A percentile compares a stretch with the other conserved stretches of the same genome.
Conservation (phyloP, 2,113 vertebrate genomes). For the Myotis davidii region DNA sequence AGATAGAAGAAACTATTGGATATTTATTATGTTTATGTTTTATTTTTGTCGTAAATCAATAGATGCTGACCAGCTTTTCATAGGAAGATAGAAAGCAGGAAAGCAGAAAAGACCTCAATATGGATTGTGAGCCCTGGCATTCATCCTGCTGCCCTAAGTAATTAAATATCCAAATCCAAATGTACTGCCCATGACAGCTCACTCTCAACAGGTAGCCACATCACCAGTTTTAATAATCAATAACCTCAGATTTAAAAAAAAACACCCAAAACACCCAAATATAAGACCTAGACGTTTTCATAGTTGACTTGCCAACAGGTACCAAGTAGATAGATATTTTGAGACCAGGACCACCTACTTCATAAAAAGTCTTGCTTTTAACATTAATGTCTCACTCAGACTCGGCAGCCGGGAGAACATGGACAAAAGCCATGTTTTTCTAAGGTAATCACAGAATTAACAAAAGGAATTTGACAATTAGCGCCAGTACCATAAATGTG, state of each 20-base stretch:
- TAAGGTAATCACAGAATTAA: background rate
- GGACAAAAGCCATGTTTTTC: background rate
- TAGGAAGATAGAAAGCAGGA: background rate
- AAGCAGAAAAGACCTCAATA: background rate
- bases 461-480: background rate
- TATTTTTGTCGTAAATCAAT: background rate
- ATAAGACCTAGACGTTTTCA: background rate
- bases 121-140: background rate
- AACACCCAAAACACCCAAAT: background rate
- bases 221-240: background rate
- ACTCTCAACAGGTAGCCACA: background rate
- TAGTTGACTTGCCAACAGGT: background rate
- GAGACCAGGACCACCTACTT: background rate
- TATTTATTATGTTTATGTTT: background rate
- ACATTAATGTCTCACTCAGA: background rate
- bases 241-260: background rate
- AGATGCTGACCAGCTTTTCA: background rate
- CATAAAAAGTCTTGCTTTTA: constrained; percentile 3
- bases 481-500: background rate
- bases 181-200: background rate
- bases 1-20: background rate
- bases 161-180: background rate
- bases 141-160: background rate
- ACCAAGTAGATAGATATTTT: background rate
- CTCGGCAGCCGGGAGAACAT: background rate